These are phyloP conservation scores for Odontocolon sp. DNA, from an alignment of 2,888 invertebrate genomes.

Conservation along the genomic window DNA sequence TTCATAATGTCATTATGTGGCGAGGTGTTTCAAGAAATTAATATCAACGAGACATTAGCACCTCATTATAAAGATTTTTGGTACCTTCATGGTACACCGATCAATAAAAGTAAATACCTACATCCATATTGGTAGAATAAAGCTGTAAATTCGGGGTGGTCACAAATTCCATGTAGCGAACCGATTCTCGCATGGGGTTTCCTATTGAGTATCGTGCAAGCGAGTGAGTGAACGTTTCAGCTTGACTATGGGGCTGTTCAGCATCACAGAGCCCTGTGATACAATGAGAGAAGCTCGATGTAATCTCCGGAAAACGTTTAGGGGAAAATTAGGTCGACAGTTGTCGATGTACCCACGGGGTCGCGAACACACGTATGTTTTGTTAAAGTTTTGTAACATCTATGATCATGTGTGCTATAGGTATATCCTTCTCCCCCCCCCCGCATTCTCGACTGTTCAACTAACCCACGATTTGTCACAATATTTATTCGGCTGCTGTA, in stretches of 20 bases:
- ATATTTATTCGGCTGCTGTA: constrained; percentile 74
- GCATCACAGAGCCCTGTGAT: constrained; percentile 52
- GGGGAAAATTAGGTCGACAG: constrained; percentile 80
- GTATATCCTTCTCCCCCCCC: constrained; percentile 21
- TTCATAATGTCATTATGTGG: no score
- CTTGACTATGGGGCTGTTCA: not conserved
- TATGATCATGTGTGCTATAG: constrained; percentile 16
- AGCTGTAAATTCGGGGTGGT: constrained; percentile 15
- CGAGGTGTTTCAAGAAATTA: no score
- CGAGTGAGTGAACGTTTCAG: constrained; percentile 13
- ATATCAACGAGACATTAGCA: no score
- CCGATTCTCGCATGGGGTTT: constrained; percentile 62
- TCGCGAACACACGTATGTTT: constrained; percentile 46
- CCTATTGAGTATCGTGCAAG: constrained; percentile 51
- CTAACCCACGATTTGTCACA: constrained; percentile 75
- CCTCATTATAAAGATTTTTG: no score
- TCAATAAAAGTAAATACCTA: no score
- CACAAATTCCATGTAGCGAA: constrained; percentile 65
- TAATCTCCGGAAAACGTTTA: constrained; percentile 80
- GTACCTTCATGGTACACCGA: no score
- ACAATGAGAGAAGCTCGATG: constrained; percentile 78
- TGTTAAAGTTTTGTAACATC: constrained; percentile 40
- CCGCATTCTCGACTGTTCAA: constrained; percentile 55
- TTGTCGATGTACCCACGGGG: constrained; percentile 74
- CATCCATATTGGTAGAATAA: not conserved